Conservation (phyloP, 2,888 invertebrate genomes). For the Adelphocoris suturalis region DNA sequence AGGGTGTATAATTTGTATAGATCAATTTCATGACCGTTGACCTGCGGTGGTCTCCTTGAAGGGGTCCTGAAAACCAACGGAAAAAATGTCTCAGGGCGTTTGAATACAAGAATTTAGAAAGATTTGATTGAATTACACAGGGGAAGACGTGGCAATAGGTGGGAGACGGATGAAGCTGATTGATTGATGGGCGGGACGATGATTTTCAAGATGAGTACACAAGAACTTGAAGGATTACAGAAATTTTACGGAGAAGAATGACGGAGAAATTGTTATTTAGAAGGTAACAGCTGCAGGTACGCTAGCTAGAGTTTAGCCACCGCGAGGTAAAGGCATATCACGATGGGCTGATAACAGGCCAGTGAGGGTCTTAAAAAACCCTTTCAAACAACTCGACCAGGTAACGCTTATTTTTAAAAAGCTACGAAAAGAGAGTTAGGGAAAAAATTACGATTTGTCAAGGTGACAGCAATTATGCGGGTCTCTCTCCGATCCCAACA, state of each 20-base stretch:
- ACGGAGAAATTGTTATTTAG: neutral
- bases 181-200: no score
- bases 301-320: neutral
- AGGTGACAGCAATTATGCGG: neutral
- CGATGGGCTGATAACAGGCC: slow-evolving; percentile 31
- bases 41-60: slow-evolving; percentile 86
- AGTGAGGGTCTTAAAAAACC: slow-evolving; percentile 29
- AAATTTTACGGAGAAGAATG: no score
- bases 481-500: neutral
- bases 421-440: neutral
- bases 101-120: neutral
- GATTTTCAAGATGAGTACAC: no score
- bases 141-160: no score
- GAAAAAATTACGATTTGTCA: neutral
- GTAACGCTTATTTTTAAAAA: slow-evolving; percentile 4
- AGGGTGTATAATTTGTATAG: slow-evolving; percentile 93
- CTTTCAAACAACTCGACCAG: neutral
- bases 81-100: neutral
- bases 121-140: neutral
- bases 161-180: no score
- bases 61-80: slow-evolving; percentile 81
- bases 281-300: slow-evolving; percentile 32
- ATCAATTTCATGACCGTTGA: slow-evolving; percentile 95
- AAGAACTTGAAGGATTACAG: no score
- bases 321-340: slow-evolving; percentile 1